Conservation (phyloP, 1,140 invertebrate genomes). For the Drosophila auraria region DNA sequence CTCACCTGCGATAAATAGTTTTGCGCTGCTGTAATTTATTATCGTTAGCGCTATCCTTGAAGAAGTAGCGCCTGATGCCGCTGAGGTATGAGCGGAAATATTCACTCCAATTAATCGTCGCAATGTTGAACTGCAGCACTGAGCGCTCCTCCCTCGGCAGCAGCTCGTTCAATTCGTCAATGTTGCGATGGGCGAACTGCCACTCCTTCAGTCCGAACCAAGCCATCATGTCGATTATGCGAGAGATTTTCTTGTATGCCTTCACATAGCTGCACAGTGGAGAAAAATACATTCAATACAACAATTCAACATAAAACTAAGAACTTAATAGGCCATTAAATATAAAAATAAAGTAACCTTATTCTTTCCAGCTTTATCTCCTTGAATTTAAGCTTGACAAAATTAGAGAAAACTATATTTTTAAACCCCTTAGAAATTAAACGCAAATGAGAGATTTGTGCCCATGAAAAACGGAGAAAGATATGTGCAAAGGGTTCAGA, state of each 20-base stretch:
- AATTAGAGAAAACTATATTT: background rate
- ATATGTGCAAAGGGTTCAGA: background rate
- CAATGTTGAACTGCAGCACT: conserved; percentile 85
- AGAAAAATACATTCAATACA: background rate
- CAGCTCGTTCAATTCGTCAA: conserved; percentile 79
- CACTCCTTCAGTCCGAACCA: conserved; percentile 85
- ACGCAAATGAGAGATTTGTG: background rate
- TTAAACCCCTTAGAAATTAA: too few relatives aligned
- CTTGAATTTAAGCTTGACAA: background rate
- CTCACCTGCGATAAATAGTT: conserved; percentile 85
- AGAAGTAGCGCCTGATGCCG: conserved; percentile 86
- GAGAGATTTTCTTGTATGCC: conserved; percentile 80
- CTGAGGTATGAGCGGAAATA: conserved; percentile 87
- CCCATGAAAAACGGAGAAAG: background rate
- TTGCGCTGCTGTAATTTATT: conserved; percentile 83
- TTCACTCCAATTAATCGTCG: conserved; percentile 87
- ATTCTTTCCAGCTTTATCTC: background rate
- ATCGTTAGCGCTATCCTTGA: conserved; percentile 86
- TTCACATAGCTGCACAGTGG: conserved; percentile 62
- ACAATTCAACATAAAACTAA: too few relatives aligned
- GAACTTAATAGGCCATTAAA: background rate
- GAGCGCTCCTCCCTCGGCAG: conserved; percentile 63
- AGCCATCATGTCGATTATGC: conserved; percentile 85
- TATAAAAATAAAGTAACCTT: background rate
- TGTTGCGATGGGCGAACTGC: conserved; percentile 83